A percentile compares a stretch with the other conserved stretches of the same genome.
phyloP scores from a whole-genome alignment of 1,140 invertebrate genomes.

The Oryctes rhinoceros region DNA sequence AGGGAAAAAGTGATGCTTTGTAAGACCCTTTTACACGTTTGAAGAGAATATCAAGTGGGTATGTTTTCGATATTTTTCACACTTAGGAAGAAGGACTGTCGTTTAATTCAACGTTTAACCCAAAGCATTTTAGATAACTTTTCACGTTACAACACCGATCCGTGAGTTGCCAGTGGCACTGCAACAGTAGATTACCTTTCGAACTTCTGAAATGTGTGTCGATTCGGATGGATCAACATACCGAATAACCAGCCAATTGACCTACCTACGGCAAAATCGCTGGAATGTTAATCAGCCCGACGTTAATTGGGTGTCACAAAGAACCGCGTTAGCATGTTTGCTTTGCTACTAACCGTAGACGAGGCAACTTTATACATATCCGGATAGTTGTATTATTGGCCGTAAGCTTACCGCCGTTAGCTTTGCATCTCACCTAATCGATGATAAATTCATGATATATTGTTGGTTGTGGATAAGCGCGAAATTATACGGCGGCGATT shows the following conservation, averaged over 20 bases:
- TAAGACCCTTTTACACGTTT: too few relatives aligned
- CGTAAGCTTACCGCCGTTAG: neutral
- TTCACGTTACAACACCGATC: neutral
- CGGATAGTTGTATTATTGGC: neutral
- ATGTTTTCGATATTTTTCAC: too few relatives aligned
- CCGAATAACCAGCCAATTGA: neutral
- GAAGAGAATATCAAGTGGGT: too few relatives aligned
- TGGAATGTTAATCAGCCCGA: neutral
- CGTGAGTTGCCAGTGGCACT: neutral
- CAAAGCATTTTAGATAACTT: too few relatives aligned
- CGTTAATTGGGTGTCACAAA: neutral
- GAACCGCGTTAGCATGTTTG: neutral
- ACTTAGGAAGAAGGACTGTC: too few relatives aligned
- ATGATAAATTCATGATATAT: neutral
- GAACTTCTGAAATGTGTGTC: neutral
- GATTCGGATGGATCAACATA: neutral
- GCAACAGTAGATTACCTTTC: neutral
- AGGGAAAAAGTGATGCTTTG: neutral
- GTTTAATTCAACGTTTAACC: too few relatives aligned
- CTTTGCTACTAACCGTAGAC: neutral
- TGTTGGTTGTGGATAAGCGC: neutral
- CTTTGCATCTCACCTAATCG: neutral
- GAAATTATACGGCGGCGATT: neutral
- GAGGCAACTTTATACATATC: neutral
- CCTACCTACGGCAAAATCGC: constrained; percentile 2